phyloP scores from a whole-genome alignment of 30 jellyfish, hydroid and myxozoan species.

The Nemopilema nomurai region DNA sequence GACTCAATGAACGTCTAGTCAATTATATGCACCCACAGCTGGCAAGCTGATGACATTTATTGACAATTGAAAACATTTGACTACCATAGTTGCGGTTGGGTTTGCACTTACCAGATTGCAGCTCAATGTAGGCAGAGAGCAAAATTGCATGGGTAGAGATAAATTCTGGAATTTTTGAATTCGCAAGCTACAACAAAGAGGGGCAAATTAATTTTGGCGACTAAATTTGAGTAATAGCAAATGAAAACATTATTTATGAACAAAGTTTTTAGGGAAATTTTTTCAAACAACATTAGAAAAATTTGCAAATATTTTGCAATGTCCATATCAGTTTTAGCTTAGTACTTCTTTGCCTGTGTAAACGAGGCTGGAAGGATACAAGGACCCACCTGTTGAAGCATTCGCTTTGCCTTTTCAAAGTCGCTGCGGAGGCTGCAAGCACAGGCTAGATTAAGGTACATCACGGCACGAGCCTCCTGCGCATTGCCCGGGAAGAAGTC shows the following conservation, averaged over 20 bases:
- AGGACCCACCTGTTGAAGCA: conserved; percentile 77
- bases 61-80: too few relatives aligned
- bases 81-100: not conserved
- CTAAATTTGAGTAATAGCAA: too few relatives aligned
- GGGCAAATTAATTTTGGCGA: not conserved
- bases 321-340: too few relatives aligned
- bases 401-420: conserved; percentile 73
- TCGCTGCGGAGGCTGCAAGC: conserved; percentile 77
- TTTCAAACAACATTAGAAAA: not conserved
- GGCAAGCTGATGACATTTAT: too few relatives aligned
- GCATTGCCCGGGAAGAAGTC: conserved; percentile 45
- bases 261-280: too few relatives aligned
- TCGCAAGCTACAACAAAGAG: conserved; percentile 42
- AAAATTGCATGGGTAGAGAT: conserved; percentile 72
- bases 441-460: conserved; percentile 81
- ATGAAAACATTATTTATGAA: too few relatives aligned
- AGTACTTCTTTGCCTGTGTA: not conserved
- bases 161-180: conserved; percentile 52
- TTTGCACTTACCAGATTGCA: conserved; percentile 60
- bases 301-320: not conserved
- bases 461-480: conserved; percentile 67
- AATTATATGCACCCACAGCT: too few relatives aligned
- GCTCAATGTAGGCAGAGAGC: conserved; percentile 77
- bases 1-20: too few relatives aligned
- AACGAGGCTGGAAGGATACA: not conserved